A percentile compares a stretch with the other conserved stretches of the same genome.
These are phyloP conservation scores for Trachelus iudaicus DNA, from an alignment of 2,888 invertebrate genomes.

Conservation along the genomic window DNA sequence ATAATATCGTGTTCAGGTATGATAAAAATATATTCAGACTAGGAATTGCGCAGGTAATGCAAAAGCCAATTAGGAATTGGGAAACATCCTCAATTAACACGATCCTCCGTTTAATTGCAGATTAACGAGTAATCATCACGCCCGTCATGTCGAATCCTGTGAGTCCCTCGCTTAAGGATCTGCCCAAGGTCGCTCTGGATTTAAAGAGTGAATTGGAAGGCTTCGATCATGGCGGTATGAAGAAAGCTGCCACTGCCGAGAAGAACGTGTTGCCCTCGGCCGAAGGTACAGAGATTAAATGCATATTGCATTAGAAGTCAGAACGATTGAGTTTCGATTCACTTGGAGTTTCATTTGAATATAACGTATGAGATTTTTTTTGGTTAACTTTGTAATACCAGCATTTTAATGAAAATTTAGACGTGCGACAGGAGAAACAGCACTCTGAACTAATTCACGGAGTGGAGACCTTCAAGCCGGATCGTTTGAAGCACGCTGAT, in stretches of 20 bases:
- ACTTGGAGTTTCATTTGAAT: no score
- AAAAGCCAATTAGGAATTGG: no score
- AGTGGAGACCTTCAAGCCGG: conserved; percentile 81
- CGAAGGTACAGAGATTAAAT: conserved; percentile 79
- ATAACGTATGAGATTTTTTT: no score
- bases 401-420: conserved; percentile 61
- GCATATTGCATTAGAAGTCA: no score
- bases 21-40: no score
- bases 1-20: no score
- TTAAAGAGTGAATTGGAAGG: conserved; percentile 92
- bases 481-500: conserved; percentile 80
- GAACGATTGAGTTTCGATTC: no score
- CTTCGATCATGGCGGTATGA: conserved; percentile 89
- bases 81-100: no score
- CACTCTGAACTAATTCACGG: conserved; percentile 82
- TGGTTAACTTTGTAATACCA: no score
- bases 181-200: conserved; percentile 89
- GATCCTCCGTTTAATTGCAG: conserved; percentile 13
- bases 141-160: conserved; percentile 70
- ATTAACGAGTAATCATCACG: conserved; percentile 5
- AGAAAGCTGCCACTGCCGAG: conserved; percentile 89
- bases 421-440: conserved; percentile 80
- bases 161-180: conserved; percentile 85
- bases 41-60: no score
- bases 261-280: conserved; percentile 94